Conservation (phyloP, 1,140 invertebrate genomes). For the Drosophila nannoptera region DNA sequence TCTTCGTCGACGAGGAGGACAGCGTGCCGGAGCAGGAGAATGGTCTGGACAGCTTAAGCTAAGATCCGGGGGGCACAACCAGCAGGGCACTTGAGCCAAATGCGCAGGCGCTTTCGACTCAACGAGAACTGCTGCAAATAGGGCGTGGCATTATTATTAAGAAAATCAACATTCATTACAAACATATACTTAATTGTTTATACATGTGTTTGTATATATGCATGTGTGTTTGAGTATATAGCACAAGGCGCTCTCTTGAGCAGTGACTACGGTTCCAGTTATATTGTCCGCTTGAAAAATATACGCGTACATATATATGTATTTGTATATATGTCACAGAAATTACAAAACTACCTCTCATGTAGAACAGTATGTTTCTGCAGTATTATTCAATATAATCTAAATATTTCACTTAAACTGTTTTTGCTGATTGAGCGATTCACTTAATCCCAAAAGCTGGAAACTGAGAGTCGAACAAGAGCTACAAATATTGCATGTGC, state of each 20-base stretch:
- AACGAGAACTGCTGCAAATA: constrained; percentile 16
- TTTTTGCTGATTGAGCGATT: not conserved
- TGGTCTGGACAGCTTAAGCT: constrained; percentile 22
- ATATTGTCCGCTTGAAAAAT: not conserved
- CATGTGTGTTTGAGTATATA: not conserved
- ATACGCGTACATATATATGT: not conserved
- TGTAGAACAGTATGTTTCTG: constrained; percentile 18
- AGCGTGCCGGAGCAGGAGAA: constrained; percentile 24
- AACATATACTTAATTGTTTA: constrained; percentile 8
- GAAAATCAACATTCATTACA: constrained; percentile 20
- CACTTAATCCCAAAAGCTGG: not conserved
- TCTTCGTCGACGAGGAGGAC: constrained; percentile 35
- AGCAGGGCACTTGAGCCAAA: constrained; percentile 27
- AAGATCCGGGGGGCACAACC: not conserved
- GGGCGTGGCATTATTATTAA: constrained; percentile 40
- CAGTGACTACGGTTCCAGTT: not conserved
- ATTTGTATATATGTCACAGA: constrained; percentile 22
- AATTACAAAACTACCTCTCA: constrained; percentile 39
- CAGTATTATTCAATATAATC: constrained; percentile 14
- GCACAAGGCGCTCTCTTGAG: not conserved
- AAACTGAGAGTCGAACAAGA: not conserved
- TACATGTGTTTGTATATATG: constrained; percentile 6
- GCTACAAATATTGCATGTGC: not conserved
- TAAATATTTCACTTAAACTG: not conserved
- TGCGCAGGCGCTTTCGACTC: constrained; percentile 62